Evolutionary conservation across 2,888 invertebrate genomes (phyloP), one percentile per base, ranked within the genome.

Genomic region (Coremacera marginata): DNA sequence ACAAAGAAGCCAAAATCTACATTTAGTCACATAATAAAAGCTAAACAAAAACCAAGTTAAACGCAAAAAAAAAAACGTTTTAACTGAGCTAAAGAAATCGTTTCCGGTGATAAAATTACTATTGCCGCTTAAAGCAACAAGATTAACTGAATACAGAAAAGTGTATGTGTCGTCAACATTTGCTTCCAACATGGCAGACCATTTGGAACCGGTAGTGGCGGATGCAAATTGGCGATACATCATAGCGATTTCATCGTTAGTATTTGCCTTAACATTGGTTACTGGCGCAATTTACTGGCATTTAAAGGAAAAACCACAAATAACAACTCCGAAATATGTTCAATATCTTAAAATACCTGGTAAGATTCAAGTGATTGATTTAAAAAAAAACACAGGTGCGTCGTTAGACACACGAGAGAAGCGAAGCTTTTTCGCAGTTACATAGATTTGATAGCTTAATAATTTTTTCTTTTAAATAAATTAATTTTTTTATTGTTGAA

Each of bases 251-350:
- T 77, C 75, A 19, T 83, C 82, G 67, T 76, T 86, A 76, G 63
- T 83, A 55, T 19, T 84, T 22, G 83, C 86, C 5, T 79, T 87
- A 55, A 22, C 85, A 63, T 82, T 87, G 31, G 80, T 86, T 74
- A 73, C 81, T 22, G 84, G 82, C 19, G 84, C 86, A 31, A 85
- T 87, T 68, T 84, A 82, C 79, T 77, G 86, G 81, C 87, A 87
- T 75, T 68, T 84, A 44, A 77, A 34, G 34, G 86, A 86, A 65
- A 83, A 83, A 75, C 80, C 79, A 77, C 85, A 83, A 11, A 44
- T 11, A 44, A 81, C 79, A 79, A 19, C 2, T 8, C 5, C 55
- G 19, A 2, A 22, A 55, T n/a, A 16, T 52, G n/a, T 19, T n/a
- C 5, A 55, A 9, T 22, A 55, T 19, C 4, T 14, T 14, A 11